Base-by-base conservation (phyloP, 2,888 invertebrate species). In the Cantharis flavilabris region DNA sequence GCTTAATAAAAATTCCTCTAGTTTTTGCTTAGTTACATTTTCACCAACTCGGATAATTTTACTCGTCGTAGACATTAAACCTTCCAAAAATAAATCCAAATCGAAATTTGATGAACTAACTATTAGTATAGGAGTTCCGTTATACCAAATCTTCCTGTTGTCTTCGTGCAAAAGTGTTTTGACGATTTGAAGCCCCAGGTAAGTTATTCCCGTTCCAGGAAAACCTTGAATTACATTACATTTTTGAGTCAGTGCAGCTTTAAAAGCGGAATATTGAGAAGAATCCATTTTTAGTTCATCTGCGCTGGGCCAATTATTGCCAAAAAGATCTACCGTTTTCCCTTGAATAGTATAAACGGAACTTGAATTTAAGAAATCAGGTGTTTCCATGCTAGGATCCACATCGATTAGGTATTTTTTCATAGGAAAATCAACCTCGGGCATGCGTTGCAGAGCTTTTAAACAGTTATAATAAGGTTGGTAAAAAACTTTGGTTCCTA, bases 31-130 rank as follows among this genome's bases (percentile, higher is more conserved):
- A 83, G 92, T 93, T 3, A 93, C 92, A 83, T 93, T 93, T 33
- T 92, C 91, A 0, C 96, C 95, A 74, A 96, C 89, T 76, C 95
- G 90, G 1, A 95, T 89, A 76, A 96, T 90, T 76, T 90, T 90
- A 0, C 90, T 84, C 0, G 94, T 94, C 2, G 91, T 88, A 23
- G 87, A 83, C 0, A 93, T 84, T 10, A 95, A 88, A 10, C 94
- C 94, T 85, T 95, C 93, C 62, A 97, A 87, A 86, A 97, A 96
- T 85, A 96, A 95, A 88, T 97, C 97, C 65, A 97, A 88, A 9
- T 96, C 96, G 86, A 96, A 95, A 89, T 97, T 97, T 9, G 96
- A 96, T 86, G 93, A 95, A 83, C 96, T 95, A 20, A 97, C 92
- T 0, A 97, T 89, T 9, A 96, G 88, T 86, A 96, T 93, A 0